These are phyloP conservation scores for Pseudochromis fuscus DNA, from an alignment of 2,797 vertebrate genomes.

Conservation along the genomic window DNA sequence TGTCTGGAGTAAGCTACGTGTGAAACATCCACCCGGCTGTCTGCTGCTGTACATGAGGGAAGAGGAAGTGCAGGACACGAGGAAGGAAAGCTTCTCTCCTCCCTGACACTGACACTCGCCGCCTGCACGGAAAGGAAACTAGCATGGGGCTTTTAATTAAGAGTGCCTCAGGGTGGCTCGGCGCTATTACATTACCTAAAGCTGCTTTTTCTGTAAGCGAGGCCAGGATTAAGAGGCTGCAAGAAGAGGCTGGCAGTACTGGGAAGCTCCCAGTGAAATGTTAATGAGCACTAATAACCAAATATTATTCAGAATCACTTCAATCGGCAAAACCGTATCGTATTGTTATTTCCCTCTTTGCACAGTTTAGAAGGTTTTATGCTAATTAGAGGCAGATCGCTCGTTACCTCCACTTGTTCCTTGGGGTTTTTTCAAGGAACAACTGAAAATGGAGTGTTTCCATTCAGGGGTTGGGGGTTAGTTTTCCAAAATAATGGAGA, in stretches of 20 bases:
- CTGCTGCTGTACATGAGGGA: slow-evolving; percentile 10
- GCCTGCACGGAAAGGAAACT: slow-evolving; percentile 49
- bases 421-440: too few relatives aligned
- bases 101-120: slow-evolving; percentile 20
- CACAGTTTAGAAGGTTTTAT: slow-evolving; percentile 28
- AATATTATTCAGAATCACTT: neutral
- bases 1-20: slow-evolving; percentile 10
- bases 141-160: slow-evolving; percentile 69
- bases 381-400: slow-evolving; percentile 24
- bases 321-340: neutral
- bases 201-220: slow-evolving; percentile 17
- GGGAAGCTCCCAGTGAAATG: slow-evolving; percentile 12
- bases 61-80: slow-evolving; percentile 9
- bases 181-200: slow-evolving; percentile 25
- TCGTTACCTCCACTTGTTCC: too few relatives aligned
- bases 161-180: slow-evolving; percentile 57
- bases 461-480: too few relatives aligned
- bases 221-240: slow-evolving; percentile 45
- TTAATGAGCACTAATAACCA: slow-evolving; percentile 6
- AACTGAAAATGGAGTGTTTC: too few relatives aligned
- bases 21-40: slow-evolving; percentile 35
- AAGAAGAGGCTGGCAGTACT: neutral
- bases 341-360: neutral
- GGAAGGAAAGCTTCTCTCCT: slow-evolving; percentile 28
- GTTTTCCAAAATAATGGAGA: too few relatives aligned